Evolutionary conservation across 2,888 invertebrate genomes (phyloP), one percentile per base, ranked within the genome.

Genomic region (Pseudococcus jackbeardsleyi): DNA sequence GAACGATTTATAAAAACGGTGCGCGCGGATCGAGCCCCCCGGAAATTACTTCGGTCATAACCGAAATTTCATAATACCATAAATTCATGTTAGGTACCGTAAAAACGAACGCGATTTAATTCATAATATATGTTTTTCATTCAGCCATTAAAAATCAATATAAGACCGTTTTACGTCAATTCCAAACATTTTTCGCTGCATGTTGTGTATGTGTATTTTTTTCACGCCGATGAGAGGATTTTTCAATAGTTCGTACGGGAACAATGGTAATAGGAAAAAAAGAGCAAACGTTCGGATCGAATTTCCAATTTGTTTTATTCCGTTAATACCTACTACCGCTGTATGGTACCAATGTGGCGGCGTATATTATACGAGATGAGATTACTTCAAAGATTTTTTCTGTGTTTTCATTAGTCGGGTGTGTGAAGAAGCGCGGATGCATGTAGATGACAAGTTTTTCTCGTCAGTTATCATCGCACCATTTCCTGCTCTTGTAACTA

Each of bases 81-180:
- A 72, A 72, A 72, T 72, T 72, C 33, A 72, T 33, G 72, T 72
- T 72, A 72, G 33, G 72, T 72, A 33, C 17, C 72, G 15, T 72
- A 33, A 72, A 64, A 33, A 33, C 72, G 72, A 72, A 17, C 33
- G 33, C 33, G 72, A 26, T 72, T 72, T 72, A 72, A 72, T 72
- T 72, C 72, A 72, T 33, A 72, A 72, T 33, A 72, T 72, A 72
- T 72, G 72, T 72, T 72, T 33, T 72, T 72, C 72, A 72, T 72
- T 72, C 72, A 6, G 33, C 72, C 72, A 72, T 72, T 33, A 72
- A 72, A 72, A 72, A 72, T 72, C 72, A 72, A 72, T 72, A 72
- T 72, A 72, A 72, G 72, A 72, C 72, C 33, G 72, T 72, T 72
- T 72, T 72, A 72, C 72, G 72, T 72, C 72, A 72, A 72, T 72